These are phyloP conservation scores for Lasioglossum pauxillum DNA, from an alignment of 2,888 invertebrate species.

Conservation along the genomic window DNA sequence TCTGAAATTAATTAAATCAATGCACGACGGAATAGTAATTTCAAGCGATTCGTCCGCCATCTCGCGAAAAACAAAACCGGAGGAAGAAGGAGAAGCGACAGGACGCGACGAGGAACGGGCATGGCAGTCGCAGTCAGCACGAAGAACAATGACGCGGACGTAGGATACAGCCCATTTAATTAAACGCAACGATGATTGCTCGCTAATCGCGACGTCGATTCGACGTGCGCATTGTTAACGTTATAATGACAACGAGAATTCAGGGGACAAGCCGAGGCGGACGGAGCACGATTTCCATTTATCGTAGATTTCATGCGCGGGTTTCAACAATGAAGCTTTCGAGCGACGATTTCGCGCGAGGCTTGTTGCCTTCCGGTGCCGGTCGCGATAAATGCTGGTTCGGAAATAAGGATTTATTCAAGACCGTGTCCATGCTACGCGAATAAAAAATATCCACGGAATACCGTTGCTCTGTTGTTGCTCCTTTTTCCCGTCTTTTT, in stretches of 20 bases:
- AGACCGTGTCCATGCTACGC: no score
- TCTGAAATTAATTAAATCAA: background rate
- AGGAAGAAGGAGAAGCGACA: constrained; percentile 12
- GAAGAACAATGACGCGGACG: constrained; percentile 21
- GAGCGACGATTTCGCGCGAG: constrained; percentile 26
- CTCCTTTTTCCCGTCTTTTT: background rate
- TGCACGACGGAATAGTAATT: background rate
- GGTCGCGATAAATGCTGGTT: constrained; percentile 20
- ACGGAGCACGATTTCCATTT: constrained; percentile 54
- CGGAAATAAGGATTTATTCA: constrained; percentile 19
- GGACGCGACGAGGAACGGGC: background rate
- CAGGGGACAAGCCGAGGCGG: constrained; percentile 29
- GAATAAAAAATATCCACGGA: background rate
- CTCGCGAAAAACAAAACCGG: constrained; percentile 12
- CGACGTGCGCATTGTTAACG: constrained; percentile 53
- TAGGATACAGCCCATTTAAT: constrained; percentile 58
- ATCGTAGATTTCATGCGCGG: constrained; percentile 36
- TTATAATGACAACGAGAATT: constrained; percentile 53
- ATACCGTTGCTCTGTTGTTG: background rate
- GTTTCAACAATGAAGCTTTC: constrained; percentile 26
- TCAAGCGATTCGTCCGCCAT: background rate
- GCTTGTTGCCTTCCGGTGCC: background rate
- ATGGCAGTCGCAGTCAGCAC: constrained; percentile 3
- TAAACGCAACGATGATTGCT: constrained; percentile 60
- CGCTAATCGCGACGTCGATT: constrained; percentile 52